A percentile compares a stretch with the other conserved stretches of the same genome.
Evolutionary conservation across 2,113 vertebrate genomes (phyloP).

Genomic region (Dipodomys ordii): DNA sequence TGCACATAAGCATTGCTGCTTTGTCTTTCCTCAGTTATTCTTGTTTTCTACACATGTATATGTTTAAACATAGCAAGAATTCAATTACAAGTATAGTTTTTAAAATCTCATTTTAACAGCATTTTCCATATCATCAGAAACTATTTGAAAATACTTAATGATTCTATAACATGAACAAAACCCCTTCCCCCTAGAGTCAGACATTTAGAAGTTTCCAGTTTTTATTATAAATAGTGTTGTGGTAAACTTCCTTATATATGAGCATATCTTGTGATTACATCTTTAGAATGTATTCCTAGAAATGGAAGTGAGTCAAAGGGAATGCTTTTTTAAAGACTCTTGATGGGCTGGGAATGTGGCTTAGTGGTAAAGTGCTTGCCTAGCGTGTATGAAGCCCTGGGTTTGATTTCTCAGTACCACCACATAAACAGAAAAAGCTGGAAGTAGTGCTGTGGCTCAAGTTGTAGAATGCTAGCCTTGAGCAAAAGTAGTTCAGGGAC

Average conservation of each 20-base stretch:
- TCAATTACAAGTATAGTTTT: slow-evolving; percentile 51
- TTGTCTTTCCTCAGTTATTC: background rate
- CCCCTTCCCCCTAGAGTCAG: background rate
- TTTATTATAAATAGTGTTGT: slow-evolving; percentile 42
- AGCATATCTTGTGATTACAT: slow-evolving; percentile 23
- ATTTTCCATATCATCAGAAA: slow-evolving; percentile 53
- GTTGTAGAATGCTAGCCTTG: too few species aligned
- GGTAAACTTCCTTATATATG: slow-evolving; percentile 24
- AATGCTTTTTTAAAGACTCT: background rate
- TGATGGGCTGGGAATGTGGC: too few species aligned
- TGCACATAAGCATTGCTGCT: too few species aligned
- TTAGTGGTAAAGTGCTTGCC: too few species aligned
- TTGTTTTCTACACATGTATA: slow-evolving; percentile 1
- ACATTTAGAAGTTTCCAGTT: slow-evolving; percentile 9
- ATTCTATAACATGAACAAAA: background rate
- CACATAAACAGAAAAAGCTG: too few species aligned
- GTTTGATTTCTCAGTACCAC: too few species aligned
- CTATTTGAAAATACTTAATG: slow-evolving; percentile 47
- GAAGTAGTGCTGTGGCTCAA: too few species aligned
- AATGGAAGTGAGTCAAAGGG: slow-evolving; percentile 53
- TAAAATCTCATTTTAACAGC: background rate
- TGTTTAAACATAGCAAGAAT: slow-evolving; percentile 52
- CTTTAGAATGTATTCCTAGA: slow-evolving; percentile 32
- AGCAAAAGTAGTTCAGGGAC: too few species aligned
- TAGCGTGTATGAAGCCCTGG: too few species aligned